These are phyloP conservation scores for Aurelia sp. DNA, from an alignment of 30 jellyfish, hydroid and myxozoan genomes.

Conservation along the genomic window DNA sequence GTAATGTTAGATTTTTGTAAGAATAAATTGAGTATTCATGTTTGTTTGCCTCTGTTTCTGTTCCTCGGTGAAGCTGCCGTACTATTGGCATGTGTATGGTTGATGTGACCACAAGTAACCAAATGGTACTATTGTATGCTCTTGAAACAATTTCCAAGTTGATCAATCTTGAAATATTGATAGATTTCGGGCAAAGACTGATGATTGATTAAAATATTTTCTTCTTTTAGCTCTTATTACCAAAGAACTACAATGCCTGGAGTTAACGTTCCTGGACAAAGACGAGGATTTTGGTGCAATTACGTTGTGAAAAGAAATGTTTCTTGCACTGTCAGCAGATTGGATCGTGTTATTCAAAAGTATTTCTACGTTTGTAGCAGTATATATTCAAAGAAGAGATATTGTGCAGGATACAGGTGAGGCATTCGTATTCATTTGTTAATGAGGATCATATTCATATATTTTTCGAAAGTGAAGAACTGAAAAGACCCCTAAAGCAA, in stretches of 20 bases:
- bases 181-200: too few relatives aligned
- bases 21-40: too few relatives aligned
- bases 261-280: slow-evolving; percentile 25
- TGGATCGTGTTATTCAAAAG: slow-evolving; percentile 59
- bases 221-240: slow-evolving; percentile 4
- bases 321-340: slow-evolving; percentile 56
- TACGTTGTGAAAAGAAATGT: slow-evolving; percentile 59
- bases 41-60: too few relatives aligned
- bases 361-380: slow-evolving; percentile 64
- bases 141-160: too few relatives aligned
- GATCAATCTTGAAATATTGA: too few relatives aligned
- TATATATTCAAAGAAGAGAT: slow-evolving; percentile 31
- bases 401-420: slow-evolving; percentile 74
- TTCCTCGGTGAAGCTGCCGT: too few relatives aligned
- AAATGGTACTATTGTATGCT: too few relatives aligned
- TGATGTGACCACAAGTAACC: too few relatives aligned
- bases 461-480: not conserved
- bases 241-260: slow-evolving; percentile 17
- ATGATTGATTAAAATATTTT: too few relatives aligned
- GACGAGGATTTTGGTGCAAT: slow-evolving; percentile 81
- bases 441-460: not conserved
- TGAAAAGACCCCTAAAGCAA: not conserved
- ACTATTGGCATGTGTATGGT: too few relatives aligned
- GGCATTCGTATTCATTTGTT: not conserved
- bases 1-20: too few relatives aligned